Percentiles rank a stretch among this genome's conserved stretches.
phyloP scores from a whole-genome alignment of 2,113 vertebrate species.

The Piliocolobus tephrosceles region DNA sequence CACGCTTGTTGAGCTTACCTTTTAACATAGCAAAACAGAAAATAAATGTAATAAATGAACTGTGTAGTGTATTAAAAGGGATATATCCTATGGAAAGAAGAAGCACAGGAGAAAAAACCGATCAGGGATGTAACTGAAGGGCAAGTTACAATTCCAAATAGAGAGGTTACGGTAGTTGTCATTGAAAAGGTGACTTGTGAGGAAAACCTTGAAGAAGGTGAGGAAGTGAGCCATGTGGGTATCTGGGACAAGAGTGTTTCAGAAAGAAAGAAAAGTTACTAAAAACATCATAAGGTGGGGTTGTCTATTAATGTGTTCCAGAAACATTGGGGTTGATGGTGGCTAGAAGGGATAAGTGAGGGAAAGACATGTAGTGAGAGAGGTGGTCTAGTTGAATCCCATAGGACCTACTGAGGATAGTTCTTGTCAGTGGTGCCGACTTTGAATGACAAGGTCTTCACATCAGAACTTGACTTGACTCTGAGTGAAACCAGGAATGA shows the following conservation, averaged over 20 bases:
- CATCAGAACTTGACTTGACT: slow-evolving; percentile 23
- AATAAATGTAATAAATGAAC: background rate
- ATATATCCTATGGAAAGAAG: background rate
- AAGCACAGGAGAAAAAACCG: background rate
- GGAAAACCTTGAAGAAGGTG: background rate
- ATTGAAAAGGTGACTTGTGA: background rate
- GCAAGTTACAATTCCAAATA: background rate
- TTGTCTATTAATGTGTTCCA: background rate
- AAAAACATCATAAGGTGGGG: background rate
- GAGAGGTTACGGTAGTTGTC: background rate
- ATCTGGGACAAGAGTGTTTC: background rate
- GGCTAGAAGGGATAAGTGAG: background rate
- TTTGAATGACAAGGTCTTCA: slow-evolving; percentile 86
- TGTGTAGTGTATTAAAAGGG: background rate
- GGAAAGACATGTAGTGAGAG: background rate
- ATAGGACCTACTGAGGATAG: slow-evolving; percentile 70
- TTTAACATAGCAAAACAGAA: background rate
- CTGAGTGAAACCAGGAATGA: background rate
- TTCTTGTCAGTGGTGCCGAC: slow-evolving; percentile 80
- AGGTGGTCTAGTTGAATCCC: background rate
- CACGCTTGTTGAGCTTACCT: background rate
- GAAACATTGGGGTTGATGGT: background rate
- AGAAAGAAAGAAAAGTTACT: background rate
- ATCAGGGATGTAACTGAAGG: background rate
- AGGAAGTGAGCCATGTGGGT: background rate